Percentiles rank a stretch among this genome's conserved stretches.
Conservation (phyloP, 2,888 invertebrate species). For the Papilio elwesi region DNA sequence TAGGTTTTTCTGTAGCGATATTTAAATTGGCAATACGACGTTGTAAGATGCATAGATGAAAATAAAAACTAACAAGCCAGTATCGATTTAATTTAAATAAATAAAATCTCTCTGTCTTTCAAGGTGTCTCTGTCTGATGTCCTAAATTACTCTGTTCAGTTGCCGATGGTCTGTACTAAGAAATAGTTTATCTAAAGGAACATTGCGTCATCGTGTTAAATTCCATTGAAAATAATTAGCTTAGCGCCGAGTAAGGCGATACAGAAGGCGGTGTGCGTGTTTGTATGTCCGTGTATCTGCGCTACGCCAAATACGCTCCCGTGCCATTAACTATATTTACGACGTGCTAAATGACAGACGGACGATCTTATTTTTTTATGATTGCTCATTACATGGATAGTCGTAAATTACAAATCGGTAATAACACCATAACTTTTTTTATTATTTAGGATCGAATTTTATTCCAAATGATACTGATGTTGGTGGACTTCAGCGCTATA, state of each 20-base stretch:
- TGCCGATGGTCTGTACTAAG: neutral
- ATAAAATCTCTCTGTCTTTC: no score
- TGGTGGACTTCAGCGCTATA: no score
- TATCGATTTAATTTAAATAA: no score
- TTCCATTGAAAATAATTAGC: slow-evolving; percentile 30
- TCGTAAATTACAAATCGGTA: slow-evolving; percentile 10
- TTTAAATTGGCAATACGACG: no score
- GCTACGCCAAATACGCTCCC: slow-evolving; percentile 8
- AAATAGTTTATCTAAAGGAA: slow-evolving; percentile 6
- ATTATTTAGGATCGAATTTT: neutral
- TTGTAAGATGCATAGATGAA: no score
- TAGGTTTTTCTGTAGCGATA: no score
- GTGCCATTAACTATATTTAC: slow-evolving; percentile 27
- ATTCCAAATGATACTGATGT: neutral
- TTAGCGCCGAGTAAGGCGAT: slow-evolving; percentile 8
- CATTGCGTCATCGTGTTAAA: slow-evolving; percentile 30
- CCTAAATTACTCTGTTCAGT: no score
- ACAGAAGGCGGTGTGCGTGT: slow-evolving; percentile 2
- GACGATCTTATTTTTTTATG: slow-evolving; percentile 22
- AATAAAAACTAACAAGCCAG: no score
- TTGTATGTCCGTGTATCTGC: slow-evolving; percentile 14
- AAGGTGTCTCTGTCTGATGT: no score
- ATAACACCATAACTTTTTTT: neutral
- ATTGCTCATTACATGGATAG: slow-evolving; percentile 27
- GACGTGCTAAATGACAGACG: slow-evolving; percentile 28